phyloP scores from a whole-genome alignment of 2,797 vertebrate species.

The Gouania willdenowi region DNA sequence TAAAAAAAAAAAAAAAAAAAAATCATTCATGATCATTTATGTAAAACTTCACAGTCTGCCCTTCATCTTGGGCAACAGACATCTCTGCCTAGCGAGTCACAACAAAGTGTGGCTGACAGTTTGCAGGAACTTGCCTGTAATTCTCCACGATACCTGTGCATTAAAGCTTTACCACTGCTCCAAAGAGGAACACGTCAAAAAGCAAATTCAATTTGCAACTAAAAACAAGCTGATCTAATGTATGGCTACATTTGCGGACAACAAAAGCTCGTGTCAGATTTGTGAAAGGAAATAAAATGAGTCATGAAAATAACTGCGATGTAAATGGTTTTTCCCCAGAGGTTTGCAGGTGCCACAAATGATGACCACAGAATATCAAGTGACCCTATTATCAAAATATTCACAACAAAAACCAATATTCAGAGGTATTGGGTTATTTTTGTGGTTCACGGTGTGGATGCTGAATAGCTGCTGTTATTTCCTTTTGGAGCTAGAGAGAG shows the following conservation, averaged over 20 bases:
- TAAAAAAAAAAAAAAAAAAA: constrained; percentile 64
- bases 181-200: constrained; percentile 67
- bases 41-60: constrained; percentile 70
- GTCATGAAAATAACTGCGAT: constrained; percentile 32
- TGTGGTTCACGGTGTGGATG: constrained; percentile 48
- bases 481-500: constrained; percentile 45
- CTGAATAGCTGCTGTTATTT: constrained; percentile 42
- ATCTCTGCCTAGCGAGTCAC: constrained; percentile 71
- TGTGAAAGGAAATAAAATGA: constrained; percentile 29
- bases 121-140: constrained; percentile 71
- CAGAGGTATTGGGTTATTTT: constrained; percentile 30
- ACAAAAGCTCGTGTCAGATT: constrained; percentile 42
- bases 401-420: constrained; percentile 12
- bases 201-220: constrained; percentile 56
- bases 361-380: constrained; percentile 47
- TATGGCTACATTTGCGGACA: constrained; percentile 43
- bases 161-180: constrained; percentile 55
- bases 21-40: constrained; percentile 62
- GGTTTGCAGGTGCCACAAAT: constrained; percentile 41
- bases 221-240: constrained; percentile 42
- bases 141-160: constrained; percentile 71
- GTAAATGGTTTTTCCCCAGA: constrained; percentile 24
- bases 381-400: constrained; percentile 39
- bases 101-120: constrained; percentile 74
- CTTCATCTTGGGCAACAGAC: constrained; percentile 65